These are phyloP conservation scores for Hipposideros armiger DNA, from an alignment of 2,113 vertebrate species.

Conservation along the genomic window DNA sequence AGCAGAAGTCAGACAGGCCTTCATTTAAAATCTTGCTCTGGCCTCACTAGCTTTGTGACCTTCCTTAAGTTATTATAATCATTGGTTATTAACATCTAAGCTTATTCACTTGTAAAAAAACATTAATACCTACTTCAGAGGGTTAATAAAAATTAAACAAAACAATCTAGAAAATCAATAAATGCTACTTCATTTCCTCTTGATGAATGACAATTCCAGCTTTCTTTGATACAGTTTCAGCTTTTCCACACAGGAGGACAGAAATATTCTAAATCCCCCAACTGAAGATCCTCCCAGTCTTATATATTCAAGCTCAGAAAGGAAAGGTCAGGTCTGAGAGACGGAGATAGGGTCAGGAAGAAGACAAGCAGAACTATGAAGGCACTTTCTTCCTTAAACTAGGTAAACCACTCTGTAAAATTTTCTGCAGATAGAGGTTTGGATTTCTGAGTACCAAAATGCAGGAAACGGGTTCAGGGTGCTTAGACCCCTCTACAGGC, in stretches of 20 bases:
- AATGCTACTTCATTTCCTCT: conserved; percentile 1
- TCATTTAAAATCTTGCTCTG: neutral
- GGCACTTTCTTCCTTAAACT: neutral
- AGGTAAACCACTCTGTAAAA: neutral
- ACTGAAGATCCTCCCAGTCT: neutral
- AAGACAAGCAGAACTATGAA: neutral
- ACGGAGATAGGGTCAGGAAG: neutral
- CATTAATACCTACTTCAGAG: conserved; percentile 1
- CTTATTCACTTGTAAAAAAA: conserved; percentile 18
- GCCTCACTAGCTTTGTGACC: neutral
- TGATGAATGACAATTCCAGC: conserved; percentile 18
- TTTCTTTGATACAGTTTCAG: conserved; percentile 31
- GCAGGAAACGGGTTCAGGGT: neutral
- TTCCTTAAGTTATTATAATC: conserved; percentile 25
- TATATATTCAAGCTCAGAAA: conserved; percentile 14
- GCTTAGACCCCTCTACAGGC: neutral
- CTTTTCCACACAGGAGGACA: neutral
- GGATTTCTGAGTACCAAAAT: neutral
- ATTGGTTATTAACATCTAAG: neutral
- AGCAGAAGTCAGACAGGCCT: neutral
- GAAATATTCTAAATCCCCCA: conserved; percentile 5
- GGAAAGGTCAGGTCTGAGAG: neutral
- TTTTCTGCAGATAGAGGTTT: neutral
- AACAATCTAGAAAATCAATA: neutral
- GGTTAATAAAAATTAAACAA: conserved; percentile 44